These are phyloP conservation scores for Steatornis caripensis DNA, from an alignment of 2,113 vertebrate species.

Conservation along the genomic window DNA sequence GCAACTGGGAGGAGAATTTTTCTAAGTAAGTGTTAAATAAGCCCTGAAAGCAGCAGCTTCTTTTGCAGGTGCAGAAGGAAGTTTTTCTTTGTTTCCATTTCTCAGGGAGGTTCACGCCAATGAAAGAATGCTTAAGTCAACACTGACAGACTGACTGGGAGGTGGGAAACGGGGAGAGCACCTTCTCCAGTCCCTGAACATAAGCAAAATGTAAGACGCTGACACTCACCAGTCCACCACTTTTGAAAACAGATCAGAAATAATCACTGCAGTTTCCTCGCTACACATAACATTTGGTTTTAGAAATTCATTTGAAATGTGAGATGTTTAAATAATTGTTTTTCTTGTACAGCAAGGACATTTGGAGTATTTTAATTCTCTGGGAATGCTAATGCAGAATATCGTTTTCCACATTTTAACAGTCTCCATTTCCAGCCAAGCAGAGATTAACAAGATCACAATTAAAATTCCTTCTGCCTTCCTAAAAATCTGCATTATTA, in stretches of 20 bases:
- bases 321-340: background rate
- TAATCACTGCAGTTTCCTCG: background rate
- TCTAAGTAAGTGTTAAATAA: background rate
- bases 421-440: background rate
- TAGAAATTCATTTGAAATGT: background rate
- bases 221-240: background rate
- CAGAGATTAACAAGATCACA: background rate
- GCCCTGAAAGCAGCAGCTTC: background rate
- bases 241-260: background rate
- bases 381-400: background rate
- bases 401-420: background rate
- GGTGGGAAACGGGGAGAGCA: background rate
- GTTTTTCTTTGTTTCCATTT: background rate
- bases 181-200: background rate
- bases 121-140: background rate
- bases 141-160: background rate
- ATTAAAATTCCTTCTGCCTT: background rate
- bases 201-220: background rate
- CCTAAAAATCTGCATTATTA: background rate
- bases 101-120: background rate
- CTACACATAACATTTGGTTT: background rate
- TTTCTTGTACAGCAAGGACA: background rate
- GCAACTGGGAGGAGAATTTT: background rate
- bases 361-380: background rate
- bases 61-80: conserved; percentile 1